Base-by-base conservation (phyloP, 2,113 vertebrate genomes). In the Meriones unguiculatus region DNA sequence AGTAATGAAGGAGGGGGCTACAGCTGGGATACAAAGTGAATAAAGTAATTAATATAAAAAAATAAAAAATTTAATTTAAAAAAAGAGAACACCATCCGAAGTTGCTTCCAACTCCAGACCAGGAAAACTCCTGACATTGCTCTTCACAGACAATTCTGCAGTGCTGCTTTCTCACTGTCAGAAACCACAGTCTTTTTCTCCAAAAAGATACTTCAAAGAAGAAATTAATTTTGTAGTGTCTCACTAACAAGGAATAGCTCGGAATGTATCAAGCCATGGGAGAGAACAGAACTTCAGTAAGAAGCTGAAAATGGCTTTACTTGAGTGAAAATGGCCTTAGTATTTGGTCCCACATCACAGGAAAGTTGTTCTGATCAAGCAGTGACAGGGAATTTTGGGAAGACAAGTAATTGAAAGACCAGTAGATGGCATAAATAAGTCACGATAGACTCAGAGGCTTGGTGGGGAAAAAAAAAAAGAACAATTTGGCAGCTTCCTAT, bases 351-450 rank as follows among this genome's bases (percentile, higher is more conserved):
- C 25, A 95, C 90, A 86, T 96, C 96, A 94, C 8, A 38, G 76
- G 75, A 80, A 90, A 95, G 54, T 87, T 46, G 78, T 94, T 52
- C 67, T 76, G 85, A 93, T 92, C 92, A 95, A 97, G 12, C 17
- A 62, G 32, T 30, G 65, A 35, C 54, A n/a, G 14, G 30, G 57
- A 94, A 41, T 59, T 93, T 82, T 64, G n/a, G 38, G 52, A 11
- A 38, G 88, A 93, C 59, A 81, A 80, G 52, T 89, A 96, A 97
- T 86, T 3, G 70, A 93, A 97, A 93, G 59, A 76, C 98, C 98
- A 98, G 98, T 98, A 99, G 98, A 97, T 98, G 98, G 98, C 98
- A 98, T 69, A 76, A 95, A 95, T 94, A 97, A 96, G 91, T 97
- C 97, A 98, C 50, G 59, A 98, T 97, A 98, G 97, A 97, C 73